Base-by-base conservation (phyloP, 2,113 vertebrate genomes). In the Burhinus oedicnemus region DNA sequence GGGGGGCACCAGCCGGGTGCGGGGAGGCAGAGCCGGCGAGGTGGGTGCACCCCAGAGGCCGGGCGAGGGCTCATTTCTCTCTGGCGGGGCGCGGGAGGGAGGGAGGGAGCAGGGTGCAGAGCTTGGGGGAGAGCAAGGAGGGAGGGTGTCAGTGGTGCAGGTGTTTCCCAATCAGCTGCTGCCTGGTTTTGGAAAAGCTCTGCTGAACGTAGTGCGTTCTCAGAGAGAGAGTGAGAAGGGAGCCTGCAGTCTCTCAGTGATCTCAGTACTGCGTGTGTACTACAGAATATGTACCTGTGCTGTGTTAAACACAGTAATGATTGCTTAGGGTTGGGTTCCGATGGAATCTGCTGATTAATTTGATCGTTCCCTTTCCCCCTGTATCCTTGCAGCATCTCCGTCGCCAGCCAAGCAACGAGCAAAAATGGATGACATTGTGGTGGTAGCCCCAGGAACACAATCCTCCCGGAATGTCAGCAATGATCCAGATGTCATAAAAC, bases 371-470 rank as follows among this genome's bases (percentile, higher is more conserved):
- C 19, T 72, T 29, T 42, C 51, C 30, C 12, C 16, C 15, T 25
- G 0, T 61, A 6, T 29, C 44, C 9, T 72, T 81, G 11, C 90
- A 99, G 99, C 98, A 75, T 98, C 99, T 45, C 98, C 99, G 2
- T 99, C 99, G 22, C 99, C 99, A 60, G 98, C 99, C 6, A 99
- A 99, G 93, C 99, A 99, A 15, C 98, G 99, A 95, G 99, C 99
- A 12, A 99, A 99, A 97, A 99, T 99, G 99, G 99, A 99, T 8
- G 99, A 99, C 78, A 99, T 99, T 11, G 99, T 99, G 60, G 99
- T 99, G 6, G 99, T 99, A 75, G 98, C 99, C 22, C 99, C 97
- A 69, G 99, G 99, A 89, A 99, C 99, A 0, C 99, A 99, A n/a
- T 98, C 99, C 4, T 98, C 98, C 40, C 94, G 99, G 44, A 99